phyloP scores from a whole-genome alignment of 2,888 invertebrate genomes.

The Argyresthia goedartella region DNA sequence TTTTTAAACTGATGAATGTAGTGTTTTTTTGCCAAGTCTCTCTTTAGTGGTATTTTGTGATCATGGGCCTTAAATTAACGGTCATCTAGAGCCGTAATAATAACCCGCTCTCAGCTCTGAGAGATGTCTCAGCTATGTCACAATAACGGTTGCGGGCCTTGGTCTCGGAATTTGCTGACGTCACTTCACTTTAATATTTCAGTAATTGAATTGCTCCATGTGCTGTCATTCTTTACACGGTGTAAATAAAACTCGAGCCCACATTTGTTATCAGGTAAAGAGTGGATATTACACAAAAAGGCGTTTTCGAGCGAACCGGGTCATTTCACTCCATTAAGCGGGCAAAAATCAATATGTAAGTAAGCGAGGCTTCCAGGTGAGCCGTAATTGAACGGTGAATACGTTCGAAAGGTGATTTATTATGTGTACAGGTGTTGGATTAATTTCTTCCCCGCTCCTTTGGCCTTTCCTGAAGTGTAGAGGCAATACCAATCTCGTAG shows the following conservation, averaged over 20 bases:
- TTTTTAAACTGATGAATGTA: too few species aligned
- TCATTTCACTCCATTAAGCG: slow-evolving; percentile 28
- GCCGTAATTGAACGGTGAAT: slow-evolving; percentile 24
- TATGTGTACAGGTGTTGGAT: slow-evolving; percentile 2
- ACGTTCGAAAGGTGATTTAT: slow-evolving; percentile 15
- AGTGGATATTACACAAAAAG: slow-evolving; percentile 8
- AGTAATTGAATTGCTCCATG: too few species aligned
- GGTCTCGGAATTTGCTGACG: too few species aligned
- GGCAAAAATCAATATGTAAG: slow-evolving; percentile 30
- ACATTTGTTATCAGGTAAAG: neutral
- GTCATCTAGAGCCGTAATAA: too few species aligned
- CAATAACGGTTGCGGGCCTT: too few species aligned
- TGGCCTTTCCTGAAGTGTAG: neutral
- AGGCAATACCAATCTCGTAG: neutral
- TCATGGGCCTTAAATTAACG: too few species aligned
- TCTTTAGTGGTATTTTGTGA: too few species aligned
- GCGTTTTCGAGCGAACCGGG: slow-evolving; percentile 19
- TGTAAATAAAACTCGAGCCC: neutral
- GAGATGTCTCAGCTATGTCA: too few species aligned
- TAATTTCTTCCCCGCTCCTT: neutral
- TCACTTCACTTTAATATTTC: too few species aligned
- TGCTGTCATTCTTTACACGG: too few species aligned
- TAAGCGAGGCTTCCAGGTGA: slow-evolving; percentile 23
- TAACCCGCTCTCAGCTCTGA: too few species aligned
- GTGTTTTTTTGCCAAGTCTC: too few species aligned